Conservation (phyloP, 1,140 invertebrate species). For the Drosophila lowei region DNA sequence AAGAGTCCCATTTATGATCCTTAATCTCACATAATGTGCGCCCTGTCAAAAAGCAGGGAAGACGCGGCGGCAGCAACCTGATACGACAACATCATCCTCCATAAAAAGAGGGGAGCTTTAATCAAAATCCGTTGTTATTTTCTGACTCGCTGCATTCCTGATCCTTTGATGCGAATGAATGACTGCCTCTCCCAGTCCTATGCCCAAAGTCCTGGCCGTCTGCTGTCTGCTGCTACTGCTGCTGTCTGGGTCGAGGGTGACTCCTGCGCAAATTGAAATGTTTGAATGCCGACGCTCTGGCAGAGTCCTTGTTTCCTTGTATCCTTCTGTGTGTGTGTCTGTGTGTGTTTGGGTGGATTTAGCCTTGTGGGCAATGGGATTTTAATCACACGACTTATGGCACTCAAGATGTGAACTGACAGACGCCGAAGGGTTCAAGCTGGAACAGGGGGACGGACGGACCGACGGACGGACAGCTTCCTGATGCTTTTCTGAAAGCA, state of each 20-base stretch:
- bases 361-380: slow-evolving; percentile 81
- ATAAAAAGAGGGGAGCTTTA: slow-evolving; percentile 82
- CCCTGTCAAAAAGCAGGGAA: slow-evolving; percentile 35
- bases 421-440: slow-evolving; percentile 72
- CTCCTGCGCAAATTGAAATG: slow-evolving; percentile 81
- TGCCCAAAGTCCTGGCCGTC: slow-evolving; percentile 17
- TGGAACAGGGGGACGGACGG: slow-evolving; percentile 11
- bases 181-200: slow-evolving; percentile 41
- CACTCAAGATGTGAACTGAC: slow-evolving; percentile 82
- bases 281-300: slow-evolving; percentile 69
- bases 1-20: slow-evolving; percentile 83
- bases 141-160: slow-evolving; percentile 83
- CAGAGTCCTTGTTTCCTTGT: slow-evolving; percentile 9
- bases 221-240: neutral
- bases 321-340: slow-evolving; percentile 14
- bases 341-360: slow-evolving; percentile 60
- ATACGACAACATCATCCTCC: slow-evolving; percentile 48
- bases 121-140: slow-evolving; percentile 84
- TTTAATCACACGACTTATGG: slow-evolving; percentile 83
- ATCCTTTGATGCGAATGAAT: slow-evolving; percentile 83
- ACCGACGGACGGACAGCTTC: slow-evolving; percentile 50
- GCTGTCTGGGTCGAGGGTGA: slow-evolving; percentile 56
- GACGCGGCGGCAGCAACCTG: slow-evolving; percentile 64
- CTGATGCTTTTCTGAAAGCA: slow-evolving; percentile 70
- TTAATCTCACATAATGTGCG: slow-evolving; percentile 81